Evolutionary conservation across 2,888 invertebrate species (phyloP), one percentile per base, ranked within the genome.

Genomic region (Parnassius orleans): DNA sequence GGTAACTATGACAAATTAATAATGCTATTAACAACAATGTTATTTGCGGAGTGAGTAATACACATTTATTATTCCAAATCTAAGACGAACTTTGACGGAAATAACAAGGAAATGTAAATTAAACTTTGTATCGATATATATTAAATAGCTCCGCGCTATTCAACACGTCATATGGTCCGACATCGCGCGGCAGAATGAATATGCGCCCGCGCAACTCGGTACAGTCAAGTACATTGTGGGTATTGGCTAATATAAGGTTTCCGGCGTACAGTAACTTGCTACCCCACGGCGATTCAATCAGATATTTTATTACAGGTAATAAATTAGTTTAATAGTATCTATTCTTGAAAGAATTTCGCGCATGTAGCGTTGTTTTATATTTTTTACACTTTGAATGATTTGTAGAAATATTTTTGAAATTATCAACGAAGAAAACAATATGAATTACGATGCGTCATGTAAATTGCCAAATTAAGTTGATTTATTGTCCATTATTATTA

Each of bases 221-320:
- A 59, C 44, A 51, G 59, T 47, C 53, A 44, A 15, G 43, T 41
- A 15, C 57, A 57, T 24, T 42, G 48, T 50, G 9, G 41, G 48
- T 48, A 57, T 9, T 2, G 57, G 42, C 33, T 33, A 48, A 48
- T 33, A 14, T 57, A 46, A 55, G 46, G 24, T 24, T 47, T 46
- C 24, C 55, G 50, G 12, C 46, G 47, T 41, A 24, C 14, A 46
- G n/a, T 14, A 46, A 42, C 57, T 51, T 47, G 47, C 47, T 19
- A 44, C 55, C 55, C 55, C 33, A 55, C 55, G 47, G 46, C 55
- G 55, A 46, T 47, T 19, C 46, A 55, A 55, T 55, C 55, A 46
- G 55, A 55, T 55, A 47, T 19, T 46, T 55, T 55, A 55, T 46
- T 55, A 19, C 19, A 12, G 47, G 46, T 46, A 24, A 55, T 55